Evolutionary conservation across 2,113 vertebrate species (phyloP), one percentile per base, ranked within the genome.

Genomic region (Nymphicus hollandicus): DNA sequence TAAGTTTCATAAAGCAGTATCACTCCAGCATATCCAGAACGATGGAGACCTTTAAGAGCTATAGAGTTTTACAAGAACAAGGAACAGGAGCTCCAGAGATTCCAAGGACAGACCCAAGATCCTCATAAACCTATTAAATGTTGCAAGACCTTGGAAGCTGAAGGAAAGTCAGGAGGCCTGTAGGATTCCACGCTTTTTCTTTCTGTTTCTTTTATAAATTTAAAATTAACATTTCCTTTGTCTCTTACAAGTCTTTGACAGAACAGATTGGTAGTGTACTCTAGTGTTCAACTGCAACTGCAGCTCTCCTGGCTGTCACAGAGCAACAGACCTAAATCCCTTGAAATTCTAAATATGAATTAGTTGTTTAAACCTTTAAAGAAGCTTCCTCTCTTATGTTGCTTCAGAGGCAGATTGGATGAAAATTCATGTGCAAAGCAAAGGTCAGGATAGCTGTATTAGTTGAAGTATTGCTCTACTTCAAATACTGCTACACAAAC

Each of bases 201-300:
- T 84, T 78, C 23, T 44, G 3, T 68, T 91, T 70, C 74, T 88
- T 88, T 65, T 80, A 46, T 24, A 53, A 77, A 87, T 23, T 76
- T 92, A 49, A 76, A 89, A 91, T 95, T 72, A 88, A 55, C 66
- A 58, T 94, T 88, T 87, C 23, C 60, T 91, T 92, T 78, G 35
- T 91, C 49, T 93, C 37, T 53, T 77, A 19, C 0, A 35, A 39
- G 23, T 17, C 58, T 96, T 93, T 93, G 81, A 46, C 52, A 66
- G 56, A 87, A 53, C 43, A 56, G 28, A 37, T 52, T 69, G 43
- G 35, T 64, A 39, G 29, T 7, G 1, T 70, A 46, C 49, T 78
- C 9, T 31, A 43, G 41, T n/a, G 23, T 86, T 90, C 77, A 24
- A 35, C 53, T 88, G 76, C 31, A 61, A 1, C 64, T 83, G 18